phyloP scores from a whole-genome alignment of 2,113 vertebrate species.

The Tachysurus fulvidraco region DNA sequence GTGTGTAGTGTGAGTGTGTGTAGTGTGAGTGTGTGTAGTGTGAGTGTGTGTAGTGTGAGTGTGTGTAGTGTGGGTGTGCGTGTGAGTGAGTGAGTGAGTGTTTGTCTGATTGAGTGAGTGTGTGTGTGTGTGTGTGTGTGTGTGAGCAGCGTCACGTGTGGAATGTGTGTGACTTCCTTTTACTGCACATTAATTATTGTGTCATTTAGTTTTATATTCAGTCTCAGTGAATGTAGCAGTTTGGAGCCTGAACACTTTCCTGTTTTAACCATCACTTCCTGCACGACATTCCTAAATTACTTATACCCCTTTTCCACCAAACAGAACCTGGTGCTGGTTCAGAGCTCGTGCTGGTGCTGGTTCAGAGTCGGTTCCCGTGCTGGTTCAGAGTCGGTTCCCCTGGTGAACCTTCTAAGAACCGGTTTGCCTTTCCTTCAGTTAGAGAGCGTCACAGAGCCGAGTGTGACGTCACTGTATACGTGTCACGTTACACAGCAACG shows the following conservation, averaged over 20 bases:
- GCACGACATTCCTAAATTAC: background rate
- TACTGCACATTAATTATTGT: background rate
- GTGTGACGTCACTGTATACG: too few relatives aligned
- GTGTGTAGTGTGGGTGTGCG: background rate
- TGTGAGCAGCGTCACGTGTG: background rate
- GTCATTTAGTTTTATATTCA: background rate
- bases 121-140: background rate
- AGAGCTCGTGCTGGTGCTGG: too few relatives aligned
- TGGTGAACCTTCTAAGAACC: too few relatives aligned
- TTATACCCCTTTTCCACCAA: background rate
- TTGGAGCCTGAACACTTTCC: background rate
- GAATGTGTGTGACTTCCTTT: constrained; percentile 4
- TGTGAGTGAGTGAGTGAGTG: too few relatives aligned
- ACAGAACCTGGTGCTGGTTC: too few relatives aligned
- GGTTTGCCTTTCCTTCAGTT: too few relatives aligned
- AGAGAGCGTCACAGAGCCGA: too few relatives aligned
- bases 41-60: background rate
- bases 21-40: background rate
- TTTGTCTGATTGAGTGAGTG: too few relatives aligned
- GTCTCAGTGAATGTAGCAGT: background rate
- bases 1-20: background rate
- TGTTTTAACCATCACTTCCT: background rate
- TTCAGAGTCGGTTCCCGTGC: too few relatives aligned
- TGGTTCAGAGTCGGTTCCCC: too few relatives aligned
- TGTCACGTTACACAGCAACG: too few relatives aligned